A percentile compares a stretch with the other conserved stretches of the same genome.
These are phyloP conservation scores for Tetramorium alpestre DNA, from an alignment of 1,140 invertebrate species.

Conservation along the genomic window DNA sequence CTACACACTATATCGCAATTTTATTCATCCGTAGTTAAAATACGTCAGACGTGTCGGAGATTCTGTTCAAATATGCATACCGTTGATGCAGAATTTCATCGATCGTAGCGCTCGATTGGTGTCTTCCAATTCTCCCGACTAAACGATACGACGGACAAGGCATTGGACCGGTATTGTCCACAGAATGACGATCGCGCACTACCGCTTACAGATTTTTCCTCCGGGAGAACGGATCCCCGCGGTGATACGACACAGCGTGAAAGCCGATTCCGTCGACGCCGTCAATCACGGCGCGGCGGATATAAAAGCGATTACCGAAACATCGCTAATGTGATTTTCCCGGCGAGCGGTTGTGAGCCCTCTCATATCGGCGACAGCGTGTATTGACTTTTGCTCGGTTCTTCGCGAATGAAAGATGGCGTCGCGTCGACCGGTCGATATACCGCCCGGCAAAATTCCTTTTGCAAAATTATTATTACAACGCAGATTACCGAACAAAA, in stretches of 20 bases:
- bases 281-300: conserved; percentile 67
- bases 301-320: conserved; percentile 77
- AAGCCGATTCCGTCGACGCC: conserved; percentile 70
- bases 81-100: conserved; percentile 22
- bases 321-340: conserved; percentile 77
- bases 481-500: not conserved
- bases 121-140: conserved; percentile 46
- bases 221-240: conserved; percentile 50
- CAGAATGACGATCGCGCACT: conserved; percentile 34
- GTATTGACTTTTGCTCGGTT: conserved; percentile 68
- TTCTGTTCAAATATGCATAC: conserved; percentile 28
- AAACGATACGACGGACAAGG: conserved; percentile 48
- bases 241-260: conserved; percentile 61
- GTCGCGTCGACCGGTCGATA: conserved; percentile 38
- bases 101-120: conserved; percentile 31
- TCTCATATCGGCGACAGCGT: conserved; percentile 60
- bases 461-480: conserved; percentile 17
- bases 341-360: conserved; percentile 61
- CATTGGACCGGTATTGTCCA: conserved; percentile 37
- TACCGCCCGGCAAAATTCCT: not conserved
- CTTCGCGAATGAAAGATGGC: conserved; percentile 59
- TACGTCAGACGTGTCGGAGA: conserved; percentile 20
- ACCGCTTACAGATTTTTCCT: conserved; percentile 51
- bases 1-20: not conserved
- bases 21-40: conserved; percentile 41